Conservation (phyloP, 2,888 invertebrate genomes). For the Scaptodrosophila latifasciaeformis region DNA sequence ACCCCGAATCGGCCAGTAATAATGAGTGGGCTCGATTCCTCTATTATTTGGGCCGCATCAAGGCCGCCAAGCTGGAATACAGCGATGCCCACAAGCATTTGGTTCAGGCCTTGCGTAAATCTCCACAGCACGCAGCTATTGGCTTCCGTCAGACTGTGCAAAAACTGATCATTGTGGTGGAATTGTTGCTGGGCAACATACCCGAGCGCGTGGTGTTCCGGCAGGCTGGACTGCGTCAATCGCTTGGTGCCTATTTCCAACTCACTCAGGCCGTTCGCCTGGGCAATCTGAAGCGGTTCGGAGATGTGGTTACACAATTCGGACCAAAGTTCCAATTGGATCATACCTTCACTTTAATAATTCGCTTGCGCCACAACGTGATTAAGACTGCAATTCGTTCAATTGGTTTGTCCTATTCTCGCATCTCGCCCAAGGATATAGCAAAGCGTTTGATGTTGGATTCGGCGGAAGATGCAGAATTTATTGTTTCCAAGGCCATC, state of each 20-base stretch:
- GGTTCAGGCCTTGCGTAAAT: conserved; percentile 95
- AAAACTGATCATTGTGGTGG: conserved; percentile 95
- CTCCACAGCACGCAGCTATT: conserved; percentile 98
- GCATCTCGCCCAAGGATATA: conserved; percentile 96
- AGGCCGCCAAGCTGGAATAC: conserved; percentile 98
- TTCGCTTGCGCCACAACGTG: conserved; percentile 97
- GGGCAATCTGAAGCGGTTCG: conserved; percentile 95
- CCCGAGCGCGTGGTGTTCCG: conserved; percentile 97
- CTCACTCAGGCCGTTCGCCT: conserved; percentile 97
- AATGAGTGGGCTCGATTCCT: conserved; percentile 99
- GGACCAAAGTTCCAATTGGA: conserved; percentile 94
- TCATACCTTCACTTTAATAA: conserved; percentile 96
- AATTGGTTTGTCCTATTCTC: conserved; percentile 96
- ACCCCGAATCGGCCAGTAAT: conserved; percentile 97
- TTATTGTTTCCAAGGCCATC: conserved; percentile 98
- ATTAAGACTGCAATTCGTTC: conserved; percentile 98
- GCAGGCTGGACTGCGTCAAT: conserved; percentile 89
- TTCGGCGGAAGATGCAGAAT: conserved; percentile 98
- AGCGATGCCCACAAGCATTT: conserved; percentile 98
- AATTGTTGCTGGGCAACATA: conserved; percentile 96
- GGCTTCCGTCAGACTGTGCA: conserved; percentile 99
- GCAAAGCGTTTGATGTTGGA: conserved; percentile 95
- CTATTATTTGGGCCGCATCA: conserved; percentile 97
- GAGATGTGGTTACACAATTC: conserved; percentile 92
- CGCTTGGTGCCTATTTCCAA: conserved; percentile 96